Base-by-base conservation (phyloP, 2,888 invertebrate genomes). In the Thera britannica region DNA sequence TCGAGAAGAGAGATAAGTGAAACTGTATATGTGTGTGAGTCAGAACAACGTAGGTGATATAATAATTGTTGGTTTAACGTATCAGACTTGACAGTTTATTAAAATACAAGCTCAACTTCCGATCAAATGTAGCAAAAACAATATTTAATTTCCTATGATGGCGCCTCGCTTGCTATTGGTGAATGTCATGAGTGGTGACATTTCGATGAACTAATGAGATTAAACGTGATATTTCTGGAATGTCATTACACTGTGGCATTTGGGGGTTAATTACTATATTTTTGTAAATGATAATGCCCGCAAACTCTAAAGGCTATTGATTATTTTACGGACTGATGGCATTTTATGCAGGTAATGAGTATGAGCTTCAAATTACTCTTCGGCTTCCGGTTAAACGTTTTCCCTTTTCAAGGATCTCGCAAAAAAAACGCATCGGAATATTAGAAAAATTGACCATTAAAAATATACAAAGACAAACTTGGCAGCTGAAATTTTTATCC, bases 161-260 rank as follows among this genome's bases (percentile, higher is more conserved):
- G 49, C 51, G 55, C 56, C 12, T 60, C 23, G n/a, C 11, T 57
- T 7, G 57, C 46, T 61, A 52, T 67, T 67, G 62, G 51, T 38
- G 34, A 67, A 52, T 62, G 58, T 61, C 67, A 62, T 52, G 41
- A 35, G 58, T 52, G 36, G 38, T 58, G 62, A 67, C 67, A 62
- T 67, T 67, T 61, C 36, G 36, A 23, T 49, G 52, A 66, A 61
- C 66, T 66, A 66, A 66, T 62, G 65, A 62, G 57, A 66, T 66
- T 46, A 57, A 57, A 62, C 65, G 61, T 57, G 57, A 44, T 57
- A 56, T 65, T 61, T 61, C 57, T 56, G 60, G 57, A 51, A 44
- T 66, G 61, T 66, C 52, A 62, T 58, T 36, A 48, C 38, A 52
- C 46, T 36, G 55, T 66, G 62, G 48, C 66, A 57, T 67, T 67